phyloP scores from a whole-genome alignment of 2,888 invertebrate genomes.

The Drosophila paracracens region DNA sequence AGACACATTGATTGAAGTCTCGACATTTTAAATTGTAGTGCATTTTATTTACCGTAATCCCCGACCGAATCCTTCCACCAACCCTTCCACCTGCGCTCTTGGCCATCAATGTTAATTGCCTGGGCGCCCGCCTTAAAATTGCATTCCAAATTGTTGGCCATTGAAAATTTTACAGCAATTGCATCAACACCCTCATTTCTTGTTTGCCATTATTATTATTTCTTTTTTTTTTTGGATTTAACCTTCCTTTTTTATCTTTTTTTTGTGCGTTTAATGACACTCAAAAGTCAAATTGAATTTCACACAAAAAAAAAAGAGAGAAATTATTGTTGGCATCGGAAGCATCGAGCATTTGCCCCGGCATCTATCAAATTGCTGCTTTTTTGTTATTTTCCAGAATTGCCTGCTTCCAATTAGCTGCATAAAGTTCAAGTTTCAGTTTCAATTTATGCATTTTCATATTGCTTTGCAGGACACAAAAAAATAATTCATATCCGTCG shows the following conservation, averaged over 20 bases:
- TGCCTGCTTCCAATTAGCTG: constrained; percentile 71
- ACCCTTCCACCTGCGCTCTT: too few relatives aligned
- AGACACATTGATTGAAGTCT: constrained; percentile 66
- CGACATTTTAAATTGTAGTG: constrained; percentile 49
- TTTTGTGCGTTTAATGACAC: constrained; percentile 49
- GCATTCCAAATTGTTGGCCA: constrained; percentile 49
- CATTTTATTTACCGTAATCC: constrained; percentile 43
- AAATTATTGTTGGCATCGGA: constrained; percentile 35
- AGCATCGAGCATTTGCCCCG: constrained; percentile 14
- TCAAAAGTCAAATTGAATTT: constrained; percentile 69
- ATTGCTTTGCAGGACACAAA: constrained; percentile 24
- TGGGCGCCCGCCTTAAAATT: constrained; percentile 50
- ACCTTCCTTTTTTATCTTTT: not conserved
- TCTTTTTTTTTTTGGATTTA: constrained; percentile 4
- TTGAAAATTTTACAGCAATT: constrained; percentile 49
- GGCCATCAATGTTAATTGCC: constrained; percentile 70
- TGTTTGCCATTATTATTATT: constrained; percentile 14
- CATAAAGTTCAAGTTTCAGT: constrained; percentile 72
- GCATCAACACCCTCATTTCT: constrained; percentile 58
- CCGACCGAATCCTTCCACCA: not conserved
- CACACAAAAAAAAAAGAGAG: constrained; percentile 23
- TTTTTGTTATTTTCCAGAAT: constrained; percentile 11
- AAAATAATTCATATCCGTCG: constrained; percentile 69
- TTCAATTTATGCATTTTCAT: constrained; percentile 74
- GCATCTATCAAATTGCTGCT: constrained; percentile 56